Conservation (phyloP, 2,113 vertebrate genomes). For the Acrocephalus arundinaceus region DNA sequence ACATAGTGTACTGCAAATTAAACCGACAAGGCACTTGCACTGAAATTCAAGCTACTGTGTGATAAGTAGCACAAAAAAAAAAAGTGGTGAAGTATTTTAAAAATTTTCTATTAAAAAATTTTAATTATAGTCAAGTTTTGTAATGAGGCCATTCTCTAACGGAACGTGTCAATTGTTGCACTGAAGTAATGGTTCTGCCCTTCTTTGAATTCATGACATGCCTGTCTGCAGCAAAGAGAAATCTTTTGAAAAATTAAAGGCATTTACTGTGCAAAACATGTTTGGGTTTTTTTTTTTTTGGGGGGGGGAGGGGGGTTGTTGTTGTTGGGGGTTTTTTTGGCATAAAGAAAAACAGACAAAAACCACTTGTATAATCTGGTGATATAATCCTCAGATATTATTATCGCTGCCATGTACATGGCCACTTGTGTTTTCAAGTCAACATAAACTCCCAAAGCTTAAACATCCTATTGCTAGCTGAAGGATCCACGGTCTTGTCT, state of each 20-base stretch:
- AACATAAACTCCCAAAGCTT: not conserved
- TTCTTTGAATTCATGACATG: not conserved
- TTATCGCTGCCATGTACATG: not conserved
- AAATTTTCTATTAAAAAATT: not conserved
- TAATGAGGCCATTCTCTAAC: not conserved
- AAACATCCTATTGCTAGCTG: not conserved
- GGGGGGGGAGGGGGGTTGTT: too few species aligned
- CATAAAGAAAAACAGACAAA: not conserved
- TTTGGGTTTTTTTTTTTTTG: not conserved
- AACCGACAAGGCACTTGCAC: not conserved
- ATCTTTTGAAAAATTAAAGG: not conserved
- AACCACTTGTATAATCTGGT: not conserved
- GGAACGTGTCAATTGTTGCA: not conserved
- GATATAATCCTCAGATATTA: not conserved
- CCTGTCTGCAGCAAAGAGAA: not conserved
- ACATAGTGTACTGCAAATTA: not conserved
- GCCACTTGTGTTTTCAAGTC: not conserved
- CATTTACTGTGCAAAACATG: not conserved
- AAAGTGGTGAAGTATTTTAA: not conserved
- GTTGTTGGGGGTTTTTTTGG: too few species aligned
- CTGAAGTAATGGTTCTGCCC: not conserved
- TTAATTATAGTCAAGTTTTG: not conserved
- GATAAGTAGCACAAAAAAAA: not conserved
- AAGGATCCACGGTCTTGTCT: not conserved
- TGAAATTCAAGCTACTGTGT: not conserved